phyloP scores from a whole-genome alignment of 2,113 vertebrate genomes.

The Strigops habroptila region DNA sequence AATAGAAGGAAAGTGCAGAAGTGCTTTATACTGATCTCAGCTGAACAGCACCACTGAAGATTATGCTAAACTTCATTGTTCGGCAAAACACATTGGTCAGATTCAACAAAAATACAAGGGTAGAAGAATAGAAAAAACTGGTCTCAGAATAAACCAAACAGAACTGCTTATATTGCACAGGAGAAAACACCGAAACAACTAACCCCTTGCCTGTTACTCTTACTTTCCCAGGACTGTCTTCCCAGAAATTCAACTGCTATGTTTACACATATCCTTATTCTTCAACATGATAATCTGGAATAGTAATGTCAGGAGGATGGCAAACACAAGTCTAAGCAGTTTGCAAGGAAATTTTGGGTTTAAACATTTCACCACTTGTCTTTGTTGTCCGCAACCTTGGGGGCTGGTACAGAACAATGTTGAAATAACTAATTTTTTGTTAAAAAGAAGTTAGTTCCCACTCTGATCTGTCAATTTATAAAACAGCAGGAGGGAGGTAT shows the following conservation, averaged over 20 bases:
- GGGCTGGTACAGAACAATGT: neutral
- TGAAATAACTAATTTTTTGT: neutral
- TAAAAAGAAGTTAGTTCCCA: neutral
- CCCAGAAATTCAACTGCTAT: neutral
- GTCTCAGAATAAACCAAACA: neutral
- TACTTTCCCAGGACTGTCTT: neutral
- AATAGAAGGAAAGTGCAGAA: neutral
- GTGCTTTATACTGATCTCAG: neutral
- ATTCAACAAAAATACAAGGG: neutral
- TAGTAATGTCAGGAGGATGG: neutral
- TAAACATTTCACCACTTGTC: neutral
- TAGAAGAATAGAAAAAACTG: neutral
- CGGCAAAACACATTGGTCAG: neutral
- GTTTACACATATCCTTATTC: neutral
- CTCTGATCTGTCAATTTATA: neutral
- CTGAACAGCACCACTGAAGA: neutral
- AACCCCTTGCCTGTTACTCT: neutral
- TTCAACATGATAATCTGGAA: neutral
- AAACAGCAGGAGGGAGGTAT: neutral
- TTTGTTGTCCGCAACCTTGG: neutral
- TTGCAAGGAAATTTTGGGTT: neutral
- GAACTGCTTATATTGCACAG: neutral
- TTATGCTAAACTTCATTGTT: neutral
- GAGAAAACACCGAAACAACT: neutral
- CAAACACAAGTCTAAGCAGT: neutral